phyloP scores from a whole-genome alignment of 2,888 invertebrate species.

The Corbicula japonica region DNA sequence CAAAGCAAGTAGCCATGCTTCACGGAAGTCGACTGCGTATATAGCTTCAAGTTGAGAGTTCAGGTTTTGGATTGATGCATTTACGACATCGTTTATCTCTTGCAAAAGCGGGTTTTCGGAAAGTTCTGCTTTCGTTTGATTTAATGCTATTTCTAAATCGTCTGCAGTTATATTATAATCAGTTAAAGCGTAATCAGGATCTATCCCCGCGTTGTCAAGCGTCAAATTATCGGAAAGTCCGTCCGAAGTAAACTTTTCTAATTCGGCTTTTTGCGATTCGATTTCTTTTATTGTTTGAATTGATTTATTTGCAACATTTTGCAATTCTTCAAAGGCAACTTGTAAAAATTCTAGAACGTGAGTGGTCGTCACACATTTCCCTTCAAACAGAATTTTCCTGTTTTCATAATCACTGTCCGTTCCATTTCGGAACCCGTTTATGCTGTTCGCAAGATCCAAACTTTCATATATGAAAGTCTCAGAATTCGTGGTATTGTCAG shows the following conservation, averaged over 20 bases:
- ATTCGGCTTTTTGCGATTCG: neutral
- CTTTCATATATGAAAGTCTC: slow-evolving; percentile 14
- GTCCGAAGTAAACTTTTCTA: neutral
- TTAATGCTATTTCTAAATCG: slow-evolving; percentile 33
- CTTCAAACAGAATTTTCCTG: slow-evolving; percentile 8
- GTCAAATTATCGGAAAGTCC: slow-evolving; percentile 29
- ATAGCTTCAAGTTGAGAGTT: slow-evolving; percentile 17
- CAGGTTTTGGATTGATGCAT: slow-evolving; percentile 6
- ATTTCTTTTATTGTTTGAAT: slow-evolving; percentile 17
- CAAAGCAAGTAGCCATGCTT: slow-evolving; percentile 42
- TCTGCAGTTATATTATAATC: slow-evolving; percentile 45
- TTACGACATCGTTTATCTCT: neutral
- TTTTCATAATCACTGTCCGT: slow-evolving; percentile 22
- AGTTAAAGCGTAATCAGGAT: slow-evolving; percentile 24
- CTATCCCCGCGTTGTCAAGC: slow-evolving; percentile 32
- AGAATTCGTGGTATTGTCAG: slow-evolving; percentile 2
- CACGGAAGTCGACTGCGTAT: slow-evolving; percentile 10
- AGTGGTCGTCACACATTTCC: neutral
- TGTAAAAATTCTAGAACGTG: neutral
- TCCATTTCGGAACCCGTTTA: slow-evolving; percentile 5
- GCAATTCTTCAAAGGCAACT: slow-evolving; percentile 21
- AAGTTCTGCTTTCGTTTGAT: slow-evolving; percentile 16
- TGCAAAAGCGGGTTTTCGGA: neutral
- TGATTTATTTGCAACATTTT: slow-evolving; percentile 34
- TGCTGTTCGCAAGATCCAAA: slow-evolving; percentile 19